Evolutionary conservation across 2,113 vertebrate species (phyloP), one percentile per base, ranked within the genome.

Genomic region (Cavia aperea): DNA sequence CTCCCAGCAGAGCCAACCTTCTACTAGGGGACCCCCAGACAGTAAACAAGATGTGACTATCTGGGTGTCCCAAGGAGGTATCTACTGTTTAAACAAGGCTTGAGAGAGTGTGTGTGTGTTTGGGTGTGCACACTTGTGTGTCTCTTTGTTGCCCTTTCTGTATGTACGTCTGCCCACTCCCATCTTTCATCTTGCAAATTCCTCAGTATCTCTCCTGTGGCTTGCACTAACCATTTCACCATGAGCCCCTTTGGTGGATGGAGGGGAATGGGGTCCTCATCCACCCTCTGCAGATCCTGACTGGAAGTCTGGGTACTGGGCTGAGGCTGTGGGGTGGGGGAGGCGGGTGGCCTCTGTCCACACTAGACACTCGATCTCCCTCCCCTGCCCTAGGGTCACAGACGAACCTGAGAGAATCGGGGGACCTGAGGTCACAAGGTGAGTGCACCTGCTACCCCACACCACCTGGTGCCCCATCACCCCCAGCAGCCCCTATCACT

Each of bases 371-470:
- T 81, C 21, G 49, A 31, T 18, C 60, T 16, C 18, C 70, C 73
- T 60, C 65, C 39, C 73, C 3, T 65, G 7, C 51, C 33, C n/a
- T 89, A 99, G 99, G 99, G 98, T 99, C 99, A 77, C 99, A 99
- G 98, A 99, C 99, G 98, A 99, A 99, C 98, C 98, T 99, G 98
- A 99, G 99, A 98, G 99, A 99, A 98, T 99, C 98, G 96, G 98
- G 98, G 98, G 99, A 99, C 98, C 98, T 99, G 98, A 98, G 99
- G 96, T 99, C 99, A 98, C 99, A 99, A 98, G 98, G 98, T 98
- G 86, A 97, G 98, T 94, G 39, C n/a, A 0, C 1, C 96, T 70
- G 29, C 49, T 49, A 5, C 65, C 18, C 19, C 26, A 33, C 29
- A 33, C 70, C 18, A 43, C 60, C 62, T 24, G 66, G 15, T 4